A percentile compares a stretch with the other conserved stretches of the same genome.
Evolutionary conservation across 2,113 vertebrate genomes (phyloP).

Genomic region (Pseudopipra pipra): DNA sequence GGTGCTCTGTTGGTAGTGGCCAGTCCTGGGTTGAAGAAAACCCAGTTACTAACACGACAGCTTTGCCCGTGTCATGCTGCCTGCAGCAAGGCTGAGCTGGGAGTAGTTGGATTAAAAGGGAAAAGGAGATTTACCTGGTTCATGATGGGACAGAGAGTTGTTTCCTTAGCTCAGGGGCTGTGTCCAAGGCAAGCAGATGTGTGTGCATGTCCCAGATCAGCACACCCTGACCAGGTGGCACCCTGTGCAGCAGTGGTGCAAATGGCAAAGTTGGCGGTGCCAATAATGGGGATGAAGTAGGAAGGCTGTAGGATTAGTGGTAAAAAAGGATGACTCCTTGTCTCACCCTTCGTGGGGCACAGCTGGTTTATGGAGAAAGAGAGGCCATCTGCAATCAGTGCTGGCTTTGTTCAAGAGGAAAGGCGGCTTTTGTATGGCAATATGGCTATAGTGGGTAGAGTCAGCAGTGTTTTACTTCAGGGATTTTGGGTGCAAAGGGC

Average conservation of each 20-base stretch:
- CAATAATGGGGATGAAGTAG: neutral
- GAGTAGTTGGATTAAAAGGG: accelerated
- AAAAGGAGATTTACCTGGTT: neutral
- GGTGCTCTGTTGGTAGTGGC: neutral
- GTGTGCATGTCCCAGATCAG: neutral
- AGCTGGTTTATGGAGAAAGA: neutral
- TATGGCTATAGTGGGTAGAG: neutral
- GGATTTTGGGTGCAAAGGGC: neutral
- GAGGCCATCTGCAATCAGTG: neutral
- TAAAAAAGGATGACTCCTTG: neutral
- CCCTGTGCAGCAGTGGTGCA: accelerated
- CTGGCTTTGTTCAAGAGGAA: neutral
- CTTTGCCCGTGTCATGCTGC: neutral
- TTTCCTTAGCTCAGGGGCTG: neutral
- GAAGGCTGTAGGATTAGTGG: neutral
- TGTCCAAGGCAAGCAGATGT: neutral
- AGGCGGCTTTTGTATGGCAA: neutral
- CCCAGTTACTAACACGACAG: neutral
- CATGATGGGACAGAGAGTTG: neutral
- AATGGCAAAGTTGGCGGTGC: neutral
- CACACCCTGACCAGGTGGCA: neutral
- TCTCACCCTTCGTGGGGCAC: accelerated
- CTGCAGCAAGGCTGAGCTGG: neutral
- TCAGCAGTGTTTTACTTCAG: neutral
- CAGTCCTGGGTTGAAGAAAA: neutral